Evolutionary conservation across 2,113 vertebrate genomes (phyloP), one percentile per base, ranked within the genome.

Genomic region (Petrocephalus microphthalmus): DNA sequence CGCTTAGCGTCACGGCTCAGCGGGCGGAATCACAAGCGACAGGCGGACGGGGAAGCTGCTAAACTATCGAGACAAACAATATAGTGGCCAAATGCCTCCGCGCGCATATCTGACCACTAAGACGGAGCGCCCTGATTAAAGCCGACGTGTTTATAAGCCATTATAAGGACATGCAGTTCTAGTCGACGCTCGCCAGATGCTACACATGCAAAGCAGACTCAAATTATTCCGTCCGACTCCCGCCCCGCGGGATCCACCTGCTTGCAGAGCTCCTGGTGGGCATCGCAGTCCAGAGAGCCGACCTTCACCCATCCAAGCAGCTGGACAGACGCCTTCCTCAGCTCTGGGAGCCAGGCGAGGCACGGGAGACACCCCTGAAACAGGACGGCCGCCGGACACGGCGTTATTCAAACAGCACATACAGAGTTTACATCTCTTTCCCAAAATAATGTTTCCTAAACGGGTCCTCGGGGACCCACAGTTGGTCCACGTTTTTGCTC

Each of bases 321-420:
- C 88, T 97, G 96, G 91, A 98, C 96, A 0, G 98, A 99, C 87
- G 98, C 98, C 95, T 99, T 99, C 57, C 98, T 96, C 91, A 99
- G 93, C 85, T 99, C 98, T 52, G 98, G 98, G 88, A 99, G 95
- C 87, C 99, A 93, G 64, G 98, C 97, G 87, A 96, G 95, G 87
- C 98, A 99, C 0, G 98, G 98, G 88, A 98, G 98, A 91, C 98
- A 99, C 97, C 98, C 99, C 98, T 99, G 91, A 64, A 92, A 29
- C 8, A n/a, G 54, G 20, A 52, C 92, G 25, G 47, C 15, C 2
- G 17, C 2, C 84, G 4, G 10, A 54, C 17, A 29, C n/a, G 1
- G 5, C 2, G 49, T 25, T 51, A 64, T 25, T 7, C 57, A 67
- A 25, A 10, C 60, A 67, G n/a, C 3, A 11, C 60, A 67, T 29